A percentile compares a stretch with the other conserved stretches of the same genome.
Conservation (phyloP, 2,113 vertebrate species). For the Amia ocellicauda region DNA sequence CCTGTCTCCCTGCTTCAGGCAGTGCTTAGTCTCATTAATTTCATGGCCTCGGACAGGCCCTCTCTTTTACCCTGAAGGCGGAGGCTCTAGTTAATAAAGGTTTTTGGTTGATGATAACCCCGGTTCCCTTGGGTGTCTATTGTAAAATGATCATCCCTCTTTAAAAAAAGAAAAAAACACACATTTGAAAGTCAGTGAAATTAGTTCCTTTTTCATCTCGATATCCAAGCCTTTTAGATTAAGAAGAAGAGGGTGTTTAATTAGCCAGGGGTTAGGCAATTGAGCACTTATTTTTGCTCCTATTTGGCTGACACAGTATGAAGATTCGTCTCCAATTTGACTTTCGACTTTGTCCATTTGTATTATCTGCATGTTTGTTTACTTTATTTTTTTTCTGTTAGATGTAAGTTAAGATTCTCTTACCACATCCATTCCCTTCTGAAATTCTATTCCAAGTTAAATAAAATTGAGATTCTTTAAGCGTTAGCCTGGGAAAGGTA, state of each 20-base stretch:
- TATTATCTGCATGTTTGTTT: slow-evolving; percentile 90
- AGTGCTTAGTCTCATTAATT: slow-evolving; percentile 1
- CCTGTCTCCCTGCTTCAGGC: neutral
- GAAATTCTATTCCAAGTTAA: slow-evolving; percentile 78
- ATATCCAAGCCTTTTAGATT: neutral
- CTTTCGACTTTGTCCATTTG: slow-evolving; percentile 77
- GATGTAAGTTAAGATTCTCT: slow-evolving; percentile 84
- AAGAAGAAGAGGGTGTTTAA: neutral
- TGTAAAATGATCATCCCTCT: neutral
- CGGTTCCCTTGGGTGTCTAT: neutral
- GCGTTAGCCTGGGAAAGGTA: slow-evolving; percentile 96
- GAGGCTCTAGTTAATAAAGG: neutral
- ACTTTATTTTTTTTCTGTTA: slow-evolving; percentile 74
- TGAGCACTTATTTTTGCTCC: slow-evolving; percentile 13
- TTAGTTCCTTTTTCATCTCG: too few relatives aligned
- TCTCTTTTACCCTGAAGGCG: neutral
- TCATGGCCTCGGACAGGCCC: neutral
- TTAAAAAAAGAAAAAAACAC: too few relatives aligned
- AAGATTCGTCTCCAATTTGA: slow-evolving; percentile 87
- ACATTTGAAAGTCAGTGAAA: too few relatives aligned
- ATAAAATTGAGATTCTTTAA: slow-evolving; percentile 88
- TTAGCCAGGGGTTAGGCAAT: slow-evolving; percentile 6
- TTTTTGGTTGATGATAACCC: neutral
- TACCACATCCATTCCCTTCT: slow-evolving; percentile 84
- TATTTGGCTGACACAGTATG: slow-evolving; percentile 88